Percentiles rank a stretch among this genome's conserved stretches.
Conservation (phyloP, 2,113 vertebrate genomes). For the Trinectes maculatus region DNA sequence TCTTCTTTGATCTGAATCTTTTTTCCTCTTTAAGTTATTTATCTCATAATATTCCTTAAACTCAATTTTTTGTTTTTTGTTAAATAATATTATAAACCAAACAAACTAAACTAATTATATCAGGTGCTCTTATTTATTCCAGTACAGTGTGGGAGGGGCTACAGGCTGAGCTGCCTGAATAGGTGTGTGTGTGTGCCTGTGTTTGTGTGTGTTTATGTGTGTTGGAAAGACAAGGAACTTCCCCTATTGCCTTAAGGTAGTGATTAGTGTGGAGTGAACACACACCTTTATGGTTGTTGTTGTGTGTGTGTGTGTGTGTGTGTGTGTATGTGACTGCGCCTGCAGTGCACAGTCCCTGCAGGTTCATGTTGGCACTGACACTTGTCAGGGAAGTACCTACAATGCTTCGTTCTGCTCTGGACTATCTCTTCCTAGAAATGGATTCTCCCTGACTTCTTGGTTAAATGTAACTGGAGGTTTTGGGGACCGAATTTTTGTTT, state of each 20-base stretch:
- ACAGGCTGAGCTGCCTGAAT: background rate
- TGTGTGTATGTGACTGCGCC: constrained; percentile 53
- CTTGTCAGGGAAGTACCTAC: background rate
- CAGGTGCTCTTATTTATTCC: background rate
- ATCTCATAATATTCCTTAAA: no score
- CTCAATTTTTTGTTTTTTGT: no score
- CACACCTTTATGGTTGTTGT: constrained; percentile 38
- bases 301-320: no score
- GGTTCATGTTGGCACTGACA: constrained; percentile 6
- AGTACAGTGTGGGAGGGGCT: constrained; percentile 47
- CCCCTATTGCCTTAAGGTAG: constrained; percentile 32
- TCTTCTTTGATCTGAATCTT: no score
- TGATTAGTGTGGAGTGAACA: constrained; percentile 27
- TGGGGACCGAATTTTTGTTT: background rate
- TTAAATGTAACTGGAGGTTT: accelerated
- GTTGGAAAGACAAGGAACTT: constrained; percentile 41
- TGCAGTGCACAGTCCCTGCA: constrained; percentile 22
- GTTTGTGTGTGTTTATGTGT: constrained; percentile 14
- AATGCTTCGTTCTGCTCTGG: constrained; percentile 13
- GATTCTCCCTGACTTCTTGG: constrained; percentile 26
- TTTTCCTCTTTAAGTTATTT: no score
- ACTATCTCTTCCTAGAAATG: constrained; percentile 12
- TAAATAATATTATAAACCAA: no score
- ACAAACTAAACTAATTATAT: constrained; percentile 2
- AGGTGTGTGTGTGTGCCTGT: constrained; percentile 19